Evolutionary conservation across 2,113 vertebrate species (phyloP), one percentile per base, ranked within the genome.

Genomic region (Rhinopomastus cyanomelas): DNA sequence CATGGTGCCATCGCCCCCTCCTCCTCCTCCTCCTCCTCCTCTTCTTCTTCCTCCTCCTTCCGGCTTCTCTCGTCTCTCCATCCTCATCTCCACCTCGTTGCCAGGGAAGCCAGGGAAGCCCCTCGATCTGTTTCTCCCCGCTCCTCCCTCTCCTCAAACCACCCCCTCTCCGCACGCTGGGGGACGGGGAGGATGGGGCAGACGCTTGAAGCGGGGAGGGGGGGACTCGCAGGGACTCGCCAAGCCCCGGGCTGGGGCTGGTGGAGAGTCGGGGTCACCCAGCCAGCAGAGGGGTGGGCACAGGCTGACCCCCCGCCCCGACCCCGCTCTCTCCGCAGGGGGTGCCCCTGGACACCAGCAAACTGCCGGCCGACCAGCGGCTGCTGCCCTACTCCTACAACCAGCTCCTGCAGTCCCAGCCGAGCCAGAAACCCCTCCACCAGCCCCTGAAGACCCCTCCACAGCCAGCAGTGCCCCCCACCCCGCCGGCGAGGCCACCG

Each of bases 341-440:
- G 30, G 98, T 99, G 44, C 97, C 98, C 39, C 94, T 99, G 96
- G 98, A 99, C 92, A 99, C 98, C 97, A 98, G 98, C 96, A 98
- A 97, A 83, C 96, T 98, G 72, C 94, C 98, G 25, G 93, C 96
- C 87, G 98, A 99, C 90, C 98, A 98, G 96, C 96, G 98, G 25
- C 97, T 98, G 49, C 98, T 98, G 5, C 98, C 98, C 1, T 98
- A 98, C 83, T 94, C 98, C 2, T 98, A 98, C 68, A 96, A 90
- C 74, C 98, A 98, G 86, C 95, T 98, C 88, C 93, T 97, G 81
- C 95, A 92, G 29, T 53, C 96, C 69, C 96, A 96, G 80, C 94
- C 77, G 25, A 89, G 65, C 55, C 90, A 81, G 20, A 86, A 90
- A 29, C 37, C 78, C 37, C 48, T 72, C 29, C 92, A 92, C 36